phyloP scores from a whole-genome alignment of 2,113 vertebrate genomes.

The Hemicordylus capensis region DNA sequence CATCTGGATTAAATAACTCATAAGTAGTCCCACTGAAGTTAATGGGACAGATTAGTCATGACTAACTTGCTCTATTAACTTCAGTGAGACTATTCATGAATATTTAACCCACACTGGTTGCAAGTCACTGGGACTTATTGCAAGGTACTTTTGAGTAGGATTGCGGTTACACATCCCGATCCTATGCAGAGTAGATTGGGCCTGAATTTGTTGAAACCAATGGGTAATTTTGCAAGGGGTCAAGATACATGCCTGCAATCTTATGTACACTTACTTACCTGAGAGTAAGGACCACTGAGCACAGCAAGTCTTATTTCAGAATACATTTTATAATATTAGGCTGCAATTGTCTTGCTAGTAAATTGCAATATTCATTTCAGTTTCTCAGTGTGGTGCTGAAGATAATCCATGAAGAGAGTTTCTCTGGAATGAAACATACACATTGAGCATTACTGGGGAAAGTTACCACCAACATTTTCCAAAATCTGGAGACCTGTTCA shows the following conservation, averaged over 20 bases:
- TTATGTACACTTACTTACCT: not conserved
- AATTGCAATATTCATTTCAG: not conserved
- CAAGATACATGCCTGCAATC: too few species aligned
- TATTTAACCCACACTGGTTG: not conserved
- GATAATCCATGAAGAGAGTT: not conserved
- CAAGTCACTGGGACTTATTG: too few species aligned
- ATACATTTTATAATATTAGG: not conserved
- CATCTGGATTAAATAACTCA: too few species aligned
- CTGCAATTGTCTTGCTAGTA: not conserved
- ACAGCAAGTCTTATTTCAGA: not conserved
- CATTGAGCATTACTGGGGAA: too few species aligned
- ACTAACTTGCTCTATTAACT: too few species aligned
- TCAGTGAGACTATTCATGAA: too few species aligned
- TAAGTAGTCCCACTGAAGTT: too few species aligned
- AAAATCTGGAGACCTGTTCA: not conserved
- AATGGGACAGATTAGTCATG: too few species aligned
- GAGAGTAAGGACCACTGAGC: not conserved
- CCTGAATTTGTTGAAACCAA: not conserved
- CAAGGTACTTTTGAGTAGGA: not conserved
- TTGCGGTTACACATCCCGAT: not conserved
- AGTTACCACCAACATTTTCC: not conserved
- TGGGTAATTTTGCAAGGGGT: too few species aligned
- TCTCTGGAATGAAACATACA: not conserved
- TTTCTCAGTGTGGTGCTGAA: not conserved
- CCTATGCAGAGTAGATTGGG: not conserved